Conservation (phyloP, 2,797 vertebrate genomes). For the Artibeus lituratus region DNA sequence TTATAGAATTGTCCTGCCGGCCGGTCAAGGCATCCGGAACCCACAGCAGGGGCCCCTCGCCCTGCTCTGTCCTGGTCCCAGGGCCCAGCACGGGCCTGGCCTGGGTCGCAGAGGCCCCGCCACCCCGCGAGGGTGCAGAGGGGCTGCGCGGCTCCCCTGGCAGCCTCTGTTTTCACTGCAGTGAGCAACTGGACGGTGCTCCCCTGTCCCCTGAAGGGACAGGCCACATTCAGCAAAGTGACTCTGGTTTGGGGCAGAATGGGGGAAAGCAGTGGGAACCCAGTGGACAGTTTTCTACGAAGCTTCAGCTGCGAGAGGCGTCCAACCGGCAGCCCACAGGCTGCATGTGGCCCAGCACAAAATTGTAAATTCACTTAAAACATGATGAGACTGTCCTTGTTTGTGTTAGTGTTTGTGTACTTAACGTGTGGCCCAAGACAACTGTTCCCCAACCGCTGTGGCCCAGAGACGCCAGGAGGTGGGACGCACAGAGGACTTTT, state of each 20-base stretch:
- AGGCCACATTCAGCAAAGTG: neutral
- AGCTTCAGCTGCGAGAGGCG: neutral
- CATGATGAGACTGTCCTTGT: too few species aligned
- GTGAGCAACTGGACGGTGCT: rapidly evolving
- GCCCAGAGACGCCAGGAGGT: too few species aligned
- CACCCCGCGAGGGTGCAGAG: rapidly evolving
- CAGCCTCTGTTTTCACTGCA: neutral
- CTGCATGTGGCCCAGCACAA: too few species aligned
- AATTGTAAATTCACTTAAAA: too few species aligned
- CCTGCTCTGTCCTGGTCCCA: rapidly evolving
- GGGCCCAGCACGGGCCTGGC: neutral
- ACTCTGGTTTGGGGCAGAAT: neutral
- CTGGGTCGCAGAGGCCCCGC: rapidly evolving
- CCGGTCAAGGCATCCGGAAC: rapidly evolving
- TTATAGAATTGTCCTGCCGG: neutral
- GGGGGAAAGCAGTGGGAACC: too few species aligned
- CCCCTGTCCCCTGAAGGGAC: neutral
- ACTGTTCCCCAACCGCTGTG: too few species aligned
- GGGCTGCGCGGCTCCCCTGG: rapidly evolving
- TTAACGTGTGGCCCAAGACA: too few species aligned
- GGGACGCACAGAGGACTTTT: neutral
- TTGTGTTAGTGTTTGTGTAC: too few species aligned
- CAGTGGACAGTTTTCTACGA: neutral
- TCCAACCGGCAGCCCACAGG: too few species aligned
- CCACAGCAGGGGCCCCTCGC: too few species aligned